A percentile compares a stretch with the other conserved stretches of the same genome.
These are phyloP conservation scores for Chanos chanos DNA, from an alignment of 2,797 vertebrate species.

Conservation along the genomic window DNA sequence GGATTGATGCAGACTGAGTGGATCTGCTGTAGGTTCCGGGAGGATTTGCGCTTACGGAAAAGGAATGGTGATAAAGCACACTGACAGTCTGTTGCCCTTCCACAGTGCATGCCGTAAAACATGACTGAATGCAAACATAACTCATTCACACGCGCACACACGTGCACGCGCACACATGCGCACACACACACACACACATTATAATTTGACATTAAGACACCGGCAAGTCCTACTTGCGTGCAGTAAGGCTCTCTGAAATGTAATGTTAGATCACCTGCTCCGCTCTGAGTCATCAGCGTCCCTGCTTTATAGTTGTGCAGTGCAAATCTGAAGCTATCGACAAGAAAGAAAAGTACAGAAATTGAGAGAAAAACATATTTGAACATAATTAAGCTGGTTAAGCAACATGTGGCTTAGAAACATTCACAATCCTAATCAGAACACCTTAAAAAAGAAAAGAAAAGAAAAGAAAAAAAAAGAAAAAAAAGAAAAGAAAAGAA, in stretches of 20 bases:
- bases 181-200: constrained; percentile 29
- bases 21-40: constrained; percentile 50
- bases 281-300: no score
- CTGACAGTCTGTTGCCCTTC: constrained; percentile 59
- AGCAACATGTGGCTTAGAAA: no score
- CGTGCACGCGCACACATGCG: neutral
- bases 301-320: no score
- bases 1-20: constrained; percentile 39
- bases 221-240: constrained; percentile 6
- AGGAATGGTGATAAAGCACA: constrained; percentile 57
- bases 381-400: no score
- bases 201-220: constrained; percentile 13
- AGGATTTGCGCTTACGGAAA: constrained; percentile 59
- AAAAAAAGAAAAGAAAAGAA: no score
- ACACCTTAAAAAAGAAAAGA: no score
- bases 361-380: no score
- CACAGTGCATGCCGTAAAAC: constrained; percentile 51
- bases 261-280: no score
- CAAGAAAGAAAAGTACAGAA: no score
- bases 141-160: constrained; percentile 36
- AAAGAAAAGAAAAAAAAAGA: no score
- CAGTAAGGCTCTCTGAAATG: neutral
- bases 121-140: constrained; percentile 60
- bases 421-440: no score
- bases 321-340: no score